Conservation (phyloP, 1,140 invertebrate species). For the Aricia agestis region DNA sequence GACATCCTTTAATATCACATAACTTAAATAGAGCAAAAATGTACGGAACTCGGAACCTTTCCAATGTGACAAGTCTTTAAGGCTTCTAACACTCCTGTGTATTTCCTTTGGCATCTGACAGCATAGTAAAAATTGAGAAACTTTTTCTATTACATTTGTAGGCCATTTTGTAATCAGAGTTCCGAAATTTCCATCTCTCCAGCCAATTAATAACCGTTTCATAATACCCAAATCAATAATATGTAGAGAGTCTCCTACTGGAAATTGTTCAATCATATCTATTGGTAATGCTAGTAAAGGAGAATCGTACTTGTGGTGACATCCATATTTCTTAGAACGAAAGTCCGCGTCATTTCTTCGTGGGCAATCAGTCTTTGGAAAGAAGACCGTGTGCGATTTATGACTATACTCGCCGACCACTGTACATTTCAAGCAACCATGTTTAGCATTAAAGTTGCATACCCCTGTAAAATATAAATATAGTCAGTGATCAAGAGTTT, state of each 20-base stretch:
- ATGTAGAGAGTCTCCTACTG: neutral
- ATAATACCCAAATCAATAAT: no score
- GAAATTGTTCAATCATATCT: no score
- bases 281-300: no score
- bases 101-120: conserved; percentile 13
- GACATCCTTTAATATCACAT: neutral
- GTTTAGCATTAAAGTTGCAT: conserved; percentile 1
- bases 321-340: neutral
- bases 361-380: neutral
- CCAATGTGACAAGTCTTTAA: neutral
- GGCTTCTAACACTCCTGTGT: neutral
- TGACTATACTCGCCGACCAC: neutral
- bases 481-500: no score
- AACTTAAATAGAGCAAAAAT: conserved; percentile 7
- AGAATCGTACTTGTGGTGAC: neutral
- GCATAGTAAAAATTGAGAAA: conserved; percentile 9
- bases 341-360: neutral
- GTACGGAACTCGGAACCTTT: conserved; percentile 11
- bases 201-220: no score
- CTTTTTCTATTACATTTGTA: neutral
- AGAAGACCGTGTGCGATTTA: neutral
- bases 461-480: neutral
- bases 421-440: conserved; percentile 4
- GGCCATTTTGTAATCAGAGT: no score
- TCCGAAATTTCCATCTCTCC: no score